Conservation (phyloP, 2,113 vertebrate genomes). For the Rana temporaria region DNA sequence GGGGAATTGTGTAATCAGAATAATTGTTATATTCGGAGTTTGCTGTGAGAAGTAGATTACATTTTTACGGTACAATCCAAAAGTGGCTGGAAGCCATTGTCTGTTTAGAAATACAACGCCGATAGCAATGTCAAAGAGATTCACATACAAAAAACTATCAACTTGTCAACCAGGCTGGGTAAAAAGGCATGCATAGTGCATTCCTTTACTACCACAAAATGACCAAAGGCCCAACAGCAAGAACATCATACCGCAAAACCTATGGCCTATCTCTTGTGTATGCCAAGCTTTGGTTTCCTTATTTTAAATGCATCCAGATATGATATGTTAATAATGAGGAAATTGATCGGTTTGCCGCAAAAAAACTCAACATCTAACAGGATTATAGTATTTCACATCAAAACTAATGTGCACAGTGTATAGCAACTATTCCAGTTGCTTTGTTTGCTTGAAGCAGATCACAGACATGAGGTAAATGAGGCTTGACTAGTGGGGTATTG, state of each 20-base stretch:
- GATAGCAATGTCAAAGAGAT: background rate
- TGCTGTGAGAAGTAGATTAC: background rate
- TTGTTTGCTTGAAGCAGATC: no score
- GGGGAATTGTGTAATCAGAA: background rate
- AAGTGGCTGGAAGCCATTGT: background rate
- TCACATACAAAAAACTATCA: slow-evolving; percentile 24
- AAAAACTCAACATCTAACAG: no score
- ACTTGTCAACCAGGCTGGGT: slow-evolving; percentile 11
- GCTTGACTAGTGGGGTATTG: no score
- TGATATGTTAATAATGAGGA: no score
- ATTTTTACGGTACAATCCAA: background rate
- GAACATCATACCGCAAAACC: slow-evolving; percentile 21
- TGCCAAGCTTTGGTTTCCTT: background rate
- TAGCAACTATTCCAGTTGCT: no score
- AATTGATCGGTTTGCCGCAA: no score
- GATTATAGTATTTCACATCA: no score
- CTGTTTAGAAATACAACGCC: background rate
- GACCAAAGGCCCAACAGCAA: background rate
- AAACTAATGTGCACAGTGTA: no score
- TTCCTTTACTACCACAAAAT: slow-evolving; percentile 13
- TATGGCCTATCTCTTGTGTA: background rate
- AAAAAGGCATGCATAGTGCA: slow-evolving; percentile 35
- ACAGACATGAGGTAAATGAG: no score
- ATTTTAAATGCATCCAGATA: no score
- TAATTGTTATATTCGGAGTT: background rate